Evolutionary conservation across 2,113 vertebrate genomes (phyloP).

Genomic region (Nothoprocta pentlandii): DNA sequence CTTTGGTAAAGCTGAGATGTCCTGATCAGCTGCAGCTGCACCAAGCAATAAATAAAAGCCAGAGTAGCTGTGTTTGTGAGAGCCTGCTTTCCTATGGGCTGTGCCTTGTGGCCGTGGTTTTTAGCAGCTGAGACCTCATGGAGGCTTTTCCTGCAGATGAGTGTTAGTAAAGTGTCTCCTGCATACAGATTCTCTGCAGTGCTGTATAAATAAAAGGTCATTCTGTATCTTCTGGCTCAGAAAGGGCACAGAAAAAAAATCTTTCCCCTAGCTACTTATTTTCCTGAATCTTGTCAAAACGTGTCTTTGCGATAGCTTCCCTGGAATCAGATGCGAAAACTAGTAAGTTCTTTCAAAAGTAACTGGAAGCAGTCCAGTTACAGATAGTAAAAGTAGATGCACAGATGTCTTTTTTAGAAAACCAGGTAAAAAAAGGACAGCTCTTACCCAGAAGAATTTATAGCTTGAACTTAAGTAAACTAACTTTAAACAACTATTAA

Average conservation of each 20-base stretch:
- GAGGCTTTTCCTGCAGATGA: not conserved
- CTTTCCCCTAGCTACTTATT: not conserved
- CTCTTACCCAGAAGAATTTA: not conserved
- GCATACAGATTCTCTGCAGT: not conserved
- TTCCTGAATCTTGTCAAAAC: not conserved
- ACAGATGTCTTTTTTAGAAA: not conserved
- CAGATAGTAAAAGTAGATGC: not conserved
- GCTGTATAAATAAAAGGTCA: not conserved
- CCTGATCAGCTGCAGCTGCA: not conserved
- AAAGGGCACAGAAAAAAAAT: not conserved
- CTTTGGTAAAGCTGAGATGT: not conserved
- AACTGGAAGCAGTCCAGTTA: not conserved
- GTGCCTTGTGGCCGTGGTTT: not conserved
- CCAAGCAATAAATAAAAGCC: not conserved
- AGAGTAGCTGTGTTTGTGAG: not conserved
- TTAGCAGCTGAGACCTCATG: not conserved
- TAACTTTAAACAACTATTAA: too few relatives aligned
- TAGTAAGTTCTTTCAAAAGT: not conserved
- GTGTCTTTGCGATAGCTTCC: not conserved
- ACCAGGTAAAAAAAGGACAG: not conserved
- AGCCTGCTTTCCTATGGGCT: not conserved
- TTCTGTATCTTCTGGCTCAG: not conserved
- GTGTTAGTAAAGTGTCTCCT: not conserved
- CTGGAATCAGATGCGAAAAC: not conserved
- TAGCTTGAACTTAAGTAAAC: not conserved